Base-by-base conservation (phyloP, 2,113 vertebrate genomes). In the Mystacornis crossleyi region DNA sequence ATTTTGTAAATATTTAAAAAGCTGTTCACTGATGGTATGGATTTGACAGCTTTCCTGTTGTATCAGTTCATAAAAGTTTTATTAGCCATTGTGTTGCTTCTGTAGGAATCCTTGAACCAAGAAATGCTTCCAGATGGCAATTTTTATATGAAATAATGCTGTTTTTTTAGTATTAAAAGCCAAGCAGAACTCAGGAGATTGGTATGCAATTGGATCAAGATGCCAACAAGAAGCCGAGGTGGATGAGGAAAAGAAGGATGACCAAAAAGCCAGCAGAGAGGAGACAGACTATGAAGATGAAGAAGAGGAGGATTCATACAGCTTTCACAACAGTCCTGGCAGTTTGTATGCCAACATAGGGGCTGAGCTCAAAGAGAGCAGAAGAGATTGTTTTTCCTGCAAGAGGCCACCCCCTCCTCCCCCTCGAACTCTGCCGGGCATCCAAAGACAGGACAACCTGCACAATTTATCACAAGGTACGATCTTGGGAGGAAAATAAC, bases 391-490 rank as follows among this genome's bases (percentile, higher is more conserved):
- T 6, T 77, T 75, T 38, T 8, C 24, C 24, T 60, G 58, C 84
- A 97, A 96, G 84, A 97, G 98, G 72, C 99, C 99, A 7, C 98
- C 98, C 9, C 97, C 95, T 11, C 98, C 98, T 6, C 88, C 75
- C 18, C 99, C 98, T 16, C 97, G 97, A 84, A 97, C 98, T 18
- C 91, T 94, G 17, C 69, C 79, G 89, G 86, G 95, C 62, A 70
- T 93, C 18, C 50, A 60, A 51, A 98, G 81, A 62, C 97, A 97
- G 60, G 93, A 97, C 14, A 53, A 82, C 15, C 93, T 96, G 23
- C 96, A 95, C 36, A 94, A 70, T 86, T 97, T 98, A 6, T 93
- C 96, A 21, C 97, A 98, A 98, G 99, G 99, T 99, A 98, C 1
- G 18, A 23, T 81, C 51, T 43, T 55, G 61, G 24, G 48, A 85